Conservation (phyloP, 2,888 invertebrate species). For the Acrobasis repandana region DNA sequence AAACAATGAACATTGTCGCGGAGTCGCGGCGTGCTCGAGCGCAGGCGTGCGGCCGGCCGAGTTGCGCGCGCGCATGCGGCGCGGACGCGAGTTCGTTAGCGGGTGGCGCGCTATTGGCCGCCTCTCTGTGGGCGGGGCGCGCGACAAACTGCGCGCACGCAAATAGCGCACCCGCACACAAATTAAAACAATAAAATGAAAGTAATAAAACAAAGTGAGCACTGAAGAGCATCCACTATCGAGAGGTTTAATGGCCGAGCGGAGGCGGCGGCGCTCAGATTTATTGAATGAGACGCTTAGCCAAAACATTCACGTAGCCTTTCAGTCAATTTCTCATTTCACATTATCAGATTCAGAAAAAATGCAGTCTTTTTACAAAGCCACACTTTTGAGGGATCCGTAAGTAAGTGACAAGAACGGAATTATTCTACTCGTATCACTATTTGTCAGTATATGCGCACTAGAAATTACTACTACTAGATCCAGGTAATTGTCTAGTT, state of each 20-base stretch:
- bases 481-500: too few species aligned
- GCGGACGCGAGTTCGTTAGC: constrained; percentile 48
- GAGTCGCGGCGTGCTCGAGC: constrained; percentile 49
- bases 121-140: constrained; percentile 66
- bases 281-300: constrained; percentile 58
- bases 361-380: too few species aligned
- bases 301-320: constrained; percentile 19
- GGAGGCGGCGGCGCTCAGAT: constrained; percentile 66
- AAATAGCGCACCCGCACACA: constrained; percentile 81
- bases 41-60: constrained; percentile 49
- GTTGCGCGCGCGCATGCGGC: constrained; percentile 33
- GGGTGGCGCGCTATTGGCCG: constrained; percentile 66
- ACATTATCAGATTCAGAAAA: background rate
- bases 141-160: constrained; percentile 80
- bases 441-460: too few species aligned
- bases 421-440: too few species aligned
- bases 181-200: constrained; percentile 83
- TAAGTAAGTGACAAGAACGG: too few species aligned
- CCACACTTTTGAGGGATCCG: too few species aligned
- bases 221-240: constrained; percentile 73
- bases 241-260: constrained; percentile 76
- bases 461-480: too few species aligned
- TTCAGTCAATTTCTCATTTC: constrained; percentile 15
- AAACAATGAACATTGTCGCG: constrained; percentile 80
- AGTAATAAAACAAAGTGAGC: constrained; percentile 80